Conservation (phyloP, 1,140 invertebrate species). For the Drosophila prosaltans region DNA sequence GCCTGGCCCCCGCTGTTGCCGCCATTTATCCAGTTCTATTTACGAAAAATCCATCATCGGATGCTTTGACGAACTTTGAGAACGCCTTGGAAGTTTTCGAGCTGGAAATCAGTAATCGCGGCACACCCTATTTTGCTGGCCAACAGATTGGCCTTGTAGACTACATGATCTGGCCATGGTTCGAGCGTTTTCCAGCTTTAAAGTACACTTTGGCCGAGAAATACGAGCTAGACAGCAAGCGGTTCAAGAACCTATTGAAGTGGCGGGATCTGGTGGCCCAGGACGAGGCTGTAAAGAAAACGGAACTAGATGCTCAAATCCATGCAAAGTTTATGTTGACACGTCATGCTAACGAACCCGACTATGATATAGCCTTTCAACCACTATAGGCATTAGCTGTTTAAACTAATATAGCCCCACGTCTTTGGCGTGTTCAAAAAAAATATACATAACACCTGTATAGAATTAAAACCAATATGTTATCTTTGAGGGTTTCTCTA, state of each 20-base stretch:
- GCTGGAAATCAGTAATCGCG: constrained; percentile 85
- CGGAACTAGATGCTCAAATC: constrained; percentile 86
- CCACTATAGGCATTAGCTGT: constrained; percentile 12
- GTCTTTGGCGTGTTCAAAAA: neutral
- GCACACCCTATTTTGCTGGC: constrained; percentile 88
- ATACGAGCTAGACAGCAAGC: constrained; percentile 67
- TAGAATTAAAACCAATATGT: neutral
- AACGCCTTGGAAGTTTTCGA: constrained; percentile 87
- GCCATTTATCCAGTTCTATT: constrained; percentile 72
- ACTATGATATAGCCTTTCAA: constrained; percentile 86
- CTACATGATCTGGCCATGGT: constrained; percentile 96
- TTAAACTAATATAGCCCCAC: neutral
- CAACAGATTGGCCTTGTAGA: constrained; percentile 91
- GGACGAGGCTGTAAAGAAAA: constrained; percentile 87
- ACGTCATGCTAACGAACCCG: constrained; percentile 85
- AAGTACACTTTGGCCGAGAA: constrained; percentile 45
- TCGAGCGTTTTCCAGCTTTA: constrained; percentile 86
- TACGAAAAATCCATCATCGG: constrained; percentile 52
- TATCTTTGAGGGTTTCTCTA: constrained; percentile 9
- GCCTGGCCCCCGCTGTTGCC: constrained; percentile 82
- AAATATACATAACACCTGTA: neutral
- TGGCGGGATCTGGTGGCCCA: constrained; percentile 89
- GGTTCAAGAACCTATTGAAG: constrained; percentile 80
- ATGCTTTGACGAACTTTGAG: constrained; percentile 67
- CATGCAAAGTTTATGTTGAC: constrained; percentile 90